Conservation (phyloP, 2,797 vertebrate species). For the Cossypha dichroa region DNA sequence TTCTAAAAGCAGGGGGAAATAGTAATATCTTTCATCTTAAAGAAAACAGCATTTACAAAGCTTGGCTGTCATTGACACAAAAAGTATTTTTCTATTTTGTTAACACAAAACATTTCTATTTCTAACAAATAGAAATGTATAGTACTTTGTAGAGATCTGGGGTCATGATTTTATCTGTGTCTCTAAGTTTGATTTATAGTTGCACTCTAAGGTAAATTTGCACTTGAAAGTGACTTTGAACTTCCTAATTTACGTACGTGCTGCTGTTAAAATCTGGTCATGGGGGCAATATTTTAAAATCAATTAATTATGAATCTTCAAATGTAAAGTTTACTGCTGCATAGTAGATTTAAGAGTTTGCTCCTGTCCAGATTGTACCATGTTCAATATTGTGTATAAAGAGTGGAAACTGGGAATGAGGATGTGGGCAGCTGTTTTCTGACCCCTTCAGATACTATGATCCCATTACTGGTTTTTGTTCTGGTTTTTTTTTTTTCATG, state of each 20-base stretch:
- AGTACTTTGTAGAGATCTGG: background rate
- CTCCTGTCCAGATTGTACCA: background rate
- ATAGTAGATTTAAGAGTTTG: background rate
- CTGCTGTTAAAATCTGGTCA: background rate
- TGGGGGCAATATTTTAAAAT: background rate
- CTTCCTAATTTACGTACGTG: background rate
- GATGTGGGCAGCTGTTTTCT: background rate
- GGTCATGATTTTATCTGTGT: background rate
- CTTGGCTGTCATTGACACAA: background rate
- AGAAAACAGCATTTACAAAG: background rate
- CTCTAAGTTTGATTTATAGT: background rate
- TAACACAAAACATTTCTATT: background rate
- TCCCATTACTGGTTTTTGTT: rapidly evolving
- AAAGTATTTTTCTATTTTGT: background rate
- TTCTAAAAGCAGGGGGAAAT: background rate
- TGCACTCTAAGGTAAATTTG: background rate
- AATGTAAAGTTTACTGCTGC: background rate
- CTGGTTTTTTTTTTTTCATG: background rate
- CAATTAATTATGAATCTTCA: background rate
- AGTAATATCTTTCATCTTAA: background rate
- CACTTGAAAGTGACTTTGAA: background rate
- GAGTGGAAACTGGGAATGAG: background rate
- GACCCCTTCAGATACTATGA: background rate
- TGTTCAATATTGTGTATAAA: background rate
- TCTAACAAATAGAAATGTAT: too few species aligned